Conservation (phyloP, 2,113 vertebrate species). For the Ivindomyrus marchei region DNA sequence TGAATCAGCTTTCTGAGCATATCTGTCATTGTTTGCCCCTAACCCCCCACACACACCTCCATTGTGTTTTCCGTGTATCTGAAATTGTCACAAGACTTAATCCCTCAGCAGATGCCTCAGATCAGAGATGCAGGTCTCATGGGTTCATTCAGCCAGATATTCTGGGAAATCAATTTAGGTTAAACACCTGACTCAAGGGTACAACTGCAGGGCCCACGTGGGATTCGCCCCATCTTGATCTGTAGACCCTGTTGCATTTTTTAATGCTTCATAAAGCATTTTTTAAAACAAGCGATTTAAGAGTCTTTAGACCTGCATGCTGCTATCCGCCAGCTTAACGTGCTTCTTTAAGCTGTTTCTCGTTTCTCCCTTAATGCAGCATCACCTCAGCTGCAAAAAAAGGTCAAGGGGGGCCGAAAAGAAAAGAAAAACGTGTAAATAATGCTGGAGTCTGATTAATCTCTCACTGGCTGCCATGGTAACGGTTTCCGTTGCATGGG, state of each 20-base stretch:
- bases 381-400: background rate
- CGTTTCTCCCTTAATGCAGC: background rate
- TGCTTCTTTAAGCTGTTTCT: background rate
- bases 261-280: background rate
- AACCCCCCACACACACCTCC: background rate
- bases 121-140: background rate
- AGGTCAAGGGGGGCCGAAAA: conserved; percentile 29
- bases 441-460: conserved; percentile 34
- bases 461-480: conserved; percentile 45
- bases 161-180: background rate
- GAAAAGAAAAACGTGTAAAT: conserved; percentile 19
- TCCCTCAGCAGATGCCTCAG: background rate
- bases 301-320: background rate
- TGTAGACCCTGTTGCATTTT: background rate
- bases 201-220: background rate
- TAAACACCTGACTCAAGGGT: background rate
- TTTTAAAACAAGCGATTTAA: background rate
- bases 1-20: background rate
- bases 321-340: background rate
- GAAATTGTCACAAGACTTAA: background rate
- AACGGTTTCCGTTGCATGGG: conserved; percentile 41
- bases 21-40: too few species aligned
- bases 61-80: background rate
- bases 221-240: background rate
- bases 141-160: background rate